A percentile compares a stretch with the other conserved stretches of the same genome.
These are phyloP conservation scores for Leucophenga varia DNA, from an alignment of 1,140 invertebrate species.

Conservation along the genomic window DNA sequence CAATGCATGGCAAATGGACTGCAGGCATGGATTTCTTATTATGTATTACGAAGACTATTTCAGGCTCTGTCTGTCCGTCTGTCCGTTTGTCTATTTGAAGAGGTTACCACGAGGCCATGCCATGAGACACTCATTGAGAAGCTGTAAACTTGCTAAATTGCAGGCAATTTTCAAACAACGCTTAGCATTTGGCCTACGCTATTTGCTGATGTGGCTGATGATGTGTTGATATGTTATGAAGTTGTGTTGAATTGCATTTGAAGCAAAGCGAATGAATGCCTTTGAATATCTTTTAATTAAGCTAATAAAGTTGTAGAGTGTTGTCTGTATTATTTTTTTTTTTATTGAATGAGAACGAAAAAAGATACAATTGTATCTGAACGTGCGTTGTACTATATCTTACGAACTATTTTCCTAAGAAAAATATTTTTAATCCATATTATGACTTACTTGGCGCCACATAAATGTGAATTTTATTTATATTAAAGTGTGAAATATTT, in stretches of 20 bases:
- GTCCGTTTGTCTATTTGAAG: too few relatives aligned
- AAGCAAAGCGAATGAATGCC: slow-evolving; percentile 40
- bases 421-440: too few relatives aligned
- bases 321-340: too few relatives aligned
- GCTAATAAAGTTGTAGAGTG: slow-evolving; percentile 51
- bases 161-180: slow-evolving; percentile 44
- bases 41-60: slow-evolving; percentile 15
- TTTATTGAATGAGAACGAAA: too few relatives aligned
- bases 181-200: background rate
- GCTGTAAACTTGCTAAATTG: slow-evolving; percentile 51
- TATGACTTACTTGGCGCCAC: too few relatives aligned
- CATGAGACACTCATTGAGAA: slow-evolving; percentile 2
- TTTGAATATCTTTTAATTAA: slow-evolving; percentile 45
- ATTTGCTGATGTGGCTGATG: background rate
- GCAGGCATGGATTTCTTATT: slow-evolving; percentile 37
- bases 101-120: too few relatives aligned
- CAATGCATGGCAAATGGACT: slow-evolving; percentile 23
- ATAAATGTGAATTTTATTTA: too few relatives aligned
- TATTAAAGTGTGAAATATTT: too few relatives aligned
- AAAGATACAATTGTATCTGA: too few relatives aligned
- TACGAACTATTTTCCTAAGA: too few relatives aligned
- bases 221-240: slow-evolving; percentile 5
- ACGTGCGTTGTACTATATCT: too few relatives aligned
- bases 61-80: background rate
- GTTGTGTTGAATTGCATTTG: slow-evolving; percentile 14